Evolutionary conservation across 1,140 invertebrate species (phyloP), one percentile per base, ranked within the genome.

Genomic region (Saxidomus purpurata): DNA sequence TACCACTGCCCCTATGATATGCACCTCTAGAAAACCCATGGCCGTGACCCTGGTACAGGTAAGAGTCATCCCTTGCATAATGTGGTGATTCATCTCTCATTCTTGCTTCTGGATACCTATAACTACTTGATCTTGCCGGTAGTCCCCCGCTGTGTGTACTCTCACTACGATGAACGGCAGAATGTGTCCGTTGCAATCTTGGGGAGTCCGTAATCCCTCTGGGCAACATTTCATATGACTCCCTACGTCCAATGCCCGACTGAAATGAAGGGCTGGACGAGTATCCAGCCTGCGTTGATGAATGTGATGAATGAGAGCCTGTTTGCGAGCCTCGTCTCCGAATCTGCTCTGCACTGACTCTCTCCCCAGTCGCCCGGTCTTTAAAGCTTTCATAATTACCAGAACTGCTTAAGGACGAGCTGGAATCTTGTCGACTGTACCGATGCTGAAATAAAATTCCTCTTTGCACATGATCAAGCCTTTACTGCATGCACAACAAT

Each of bases 391-490:
- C 94, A 81, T 93, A 92, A 22, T 92, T 92, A 91, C 93, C 92
- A 80, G 94, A 94, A 86, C 94, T 94, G 83, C 94, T 94, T 67
- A 93, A 91, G 31, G 94, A 94, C 17, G 94, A 94, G 19, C 90
- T 92, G 25, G 94, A 94, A 82, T 94, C 93, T 79, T 94, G 92
- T 11, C 94, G 87, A 52, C 91, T 89, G 89, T 93, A 95, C 17
- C 93, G 91, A 52, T 93, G 89, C 94, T 94, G 92, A 71, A 71
- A 71, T n/a, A 59, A 9, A 59, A 9, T 43, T 43, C 43, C 43
- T n/a, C n/a, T n/a, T n/a, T n/a, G n/a, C n/a, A n/a, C n/a, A n/a
- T n/a, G n/a, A n/a, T n/a, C n/a, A n/a, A n/a, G n/a, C n/a, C n/a
- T n/a, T n/a, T n/a, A n/a, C n/a, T n/a, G n/a, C n/a, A n/a, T n/a